Conservation (phyloP, 2,888 invertebrate species). For the Argyresthia albistria region DNA sequence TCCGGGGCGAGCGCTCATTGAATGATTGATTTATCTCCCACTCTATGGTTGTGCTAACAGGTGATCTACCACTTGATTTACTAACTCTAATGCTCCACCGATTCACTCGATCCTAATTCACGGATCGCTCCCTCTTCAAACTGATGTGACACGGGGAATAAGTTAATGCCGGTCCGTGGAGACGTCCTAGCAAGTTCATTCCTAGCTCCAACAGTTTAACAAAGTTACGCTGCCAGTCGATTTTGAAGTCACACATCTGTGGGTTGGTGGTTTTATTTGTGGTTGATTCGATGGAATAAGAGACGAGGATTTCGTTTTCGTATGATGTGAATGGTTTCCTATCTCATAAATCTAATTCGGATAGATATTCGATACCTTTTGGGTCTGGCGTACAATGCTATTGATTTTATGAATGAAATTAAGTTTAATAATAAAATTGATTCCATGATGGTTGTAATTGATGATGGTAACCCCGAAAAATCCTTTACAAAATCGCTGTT, state of each 20-base stretch:
- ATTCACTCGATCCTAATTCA: slow-evolving; percentile 49
- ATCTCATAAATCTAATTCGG: too few species aligned
- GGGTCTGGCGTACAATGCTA: too few species aligned
- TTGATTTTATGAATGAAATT: too few species aligned
- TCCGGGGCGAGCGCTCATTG: slow-evolving; percentile 39
- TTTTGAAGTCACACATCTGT: neutral
- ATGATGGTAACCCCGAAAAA: too few species aligned
- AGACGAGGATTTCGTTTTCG: too few species aligned
- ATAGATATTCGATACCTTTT: too few species aligned
- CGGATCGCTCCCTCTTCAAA: slow-evolving; percentile 56
- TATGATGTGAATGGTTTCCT: too few species aligned
- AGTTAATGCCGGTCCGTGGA: slow-evolving; percentile 26
- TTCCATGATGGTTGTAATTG: too few species aligned
- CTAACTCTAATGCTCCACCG: slow-evolving; percentile 56
- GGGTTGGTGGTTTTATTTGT: neutral
- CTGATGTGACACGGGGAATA: slow-evolving; percentile 27
- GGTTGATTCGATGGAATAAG: too few species aligned
- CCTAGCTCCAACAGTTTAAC: slow-evolving; percentile 14
- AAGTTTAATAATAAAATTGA: too few species aligned
- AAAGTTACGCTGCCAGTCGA: slow-evolving; percentile 3
- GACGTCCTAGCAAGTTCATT: slow-evolving; percentile 17
- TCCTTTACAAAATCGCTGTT: too few species aligned
- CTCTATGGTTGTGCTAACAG: slow-evolving; percentile 40
- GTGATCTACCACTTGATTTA: slow-evolving; percentile 58
- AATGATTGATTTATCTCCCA: slow-evolving; percentile 51